Conservation (phyloP, 2,888 invertebrate species). For the Oscheius sp. region DNA sequence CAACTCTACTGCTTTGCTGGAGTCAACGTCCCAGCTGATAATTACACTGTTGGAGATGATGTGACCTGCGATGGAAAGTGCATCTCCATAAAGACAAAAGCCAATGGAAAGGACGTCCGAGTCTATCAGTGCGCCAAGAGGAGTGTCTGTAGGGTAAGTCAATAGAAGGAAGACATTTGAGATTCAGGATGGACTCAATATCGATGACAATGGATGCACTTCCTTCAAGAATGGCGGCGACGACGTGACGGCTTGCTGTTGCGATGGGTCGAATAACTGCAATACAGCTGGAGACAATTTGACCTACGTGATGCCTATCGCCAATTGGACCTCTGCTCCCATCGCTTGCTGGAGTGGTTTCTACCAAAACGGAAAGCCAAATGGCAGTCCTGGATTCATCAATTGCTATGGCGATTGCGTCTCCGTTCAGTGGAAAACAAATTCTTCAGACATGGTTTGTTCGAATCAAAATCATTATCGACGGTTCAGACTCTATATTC, state of each 20-base stretch:
- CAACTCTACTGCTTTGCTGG: conserved; percentile 45
- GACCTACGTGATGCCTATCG: neutral
- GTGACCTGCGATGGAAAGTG: conserved; percentile 14
- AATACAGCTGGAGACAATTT: conserved; percentile 31
- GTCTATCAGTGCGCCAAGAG: conserved; percentile 51
- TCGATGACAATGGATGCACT: conserved; percentile 10
- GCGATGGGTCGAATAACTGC: conserved; percentile 45
- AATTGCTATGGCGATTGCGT: conserved; percentile 50
- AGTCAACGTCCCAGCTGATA: conserved; percentile 14
- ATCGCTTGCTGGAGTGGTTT: conserved; percentile 37
- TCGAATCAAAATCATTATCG: no score
- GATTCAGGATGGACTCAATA: neutral
- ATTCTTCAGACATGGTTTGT: no score
- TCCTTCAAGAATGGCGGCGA: conserved; percentile 30
- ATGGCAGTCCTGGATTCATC: conserved; percentile 3
- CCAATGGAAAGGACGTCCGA: conserved; percentile 27
- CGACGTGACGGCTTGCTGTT: conserved; percentile 44
- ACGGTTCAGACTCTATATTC: conserved; percentile 43
- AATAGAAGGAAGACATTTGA: no score
- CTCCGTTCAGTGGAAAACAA: conserved; percentile 35
- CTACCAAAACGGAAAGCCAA: conserved; percentile 23
- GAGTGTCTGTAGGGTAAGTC: conserved; percentile 33
- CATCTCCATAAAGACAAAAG: conserved; percentile 13
- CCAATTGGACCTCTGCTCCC: conserved; percentile 16
- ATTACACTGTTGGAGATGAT: neutral